Base-by-base conservation (phyloP, 2,797 vertebrate genomes). In the Rhabdophis nuchalis region DNA sequence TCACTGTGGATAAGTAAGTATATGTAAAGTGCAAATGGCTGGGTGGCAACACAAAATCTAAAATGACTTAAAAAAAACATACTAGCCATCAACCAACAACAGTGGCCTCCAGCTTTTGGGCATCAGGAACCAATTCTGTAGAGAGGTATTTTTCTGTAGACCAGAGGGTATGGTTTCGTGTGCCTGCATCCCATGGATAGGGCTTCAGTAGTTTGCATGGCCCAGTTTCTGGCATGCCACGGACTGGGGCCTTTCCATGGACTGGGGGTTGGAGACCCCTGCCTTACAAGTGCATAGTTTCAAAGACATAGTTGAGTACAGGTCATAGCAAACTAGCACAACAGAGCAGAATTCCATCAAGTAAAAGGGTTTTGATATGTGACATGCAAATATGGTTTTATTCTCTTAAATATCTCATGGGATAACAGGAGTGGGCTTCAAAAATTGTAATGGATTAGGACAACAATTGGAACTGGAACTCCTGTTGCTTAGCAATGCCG, bases 261-360 rank as follows among this genome's bases (percentile, higher is more conserved):
- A 25, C 54, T 2, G 53, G 56, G 56, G 13, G 18, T 57, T 57
- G 56, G 56, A 5, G 18, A 57, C 5, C 18, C 16, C 56, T 20
- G 16, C 56, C 56, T 14, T 57, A 57, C 18, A 57, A 57, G 18
- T 54, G 53, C 53, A 16, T 54, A 89, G 56, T 82, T 77, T 82
- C 25, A 54, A 85, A 36, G 53, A 89, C 85, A 93, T 94, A 82
- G 90, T 53, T 86, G 5, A 0, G 89, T 5, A 56, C 54, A 56
- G 54, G 16, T 56, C 60, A 60, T 18, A 10, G 95, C 93, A 94
- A 54, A 32, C 29, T 23, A 16, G 68, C 53, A 86, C 20, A 61
- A 86, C 58, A 94, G 16, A 0, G 60, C 89, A 95, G 91, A 92
- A 96, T 96, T 96, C 95, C 95, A 96, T 60, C 0, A 85, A 0